Conservation (phyloP, 2,888 invertebrate genomes). For the Agonopterix subpropinquella region DNA sequence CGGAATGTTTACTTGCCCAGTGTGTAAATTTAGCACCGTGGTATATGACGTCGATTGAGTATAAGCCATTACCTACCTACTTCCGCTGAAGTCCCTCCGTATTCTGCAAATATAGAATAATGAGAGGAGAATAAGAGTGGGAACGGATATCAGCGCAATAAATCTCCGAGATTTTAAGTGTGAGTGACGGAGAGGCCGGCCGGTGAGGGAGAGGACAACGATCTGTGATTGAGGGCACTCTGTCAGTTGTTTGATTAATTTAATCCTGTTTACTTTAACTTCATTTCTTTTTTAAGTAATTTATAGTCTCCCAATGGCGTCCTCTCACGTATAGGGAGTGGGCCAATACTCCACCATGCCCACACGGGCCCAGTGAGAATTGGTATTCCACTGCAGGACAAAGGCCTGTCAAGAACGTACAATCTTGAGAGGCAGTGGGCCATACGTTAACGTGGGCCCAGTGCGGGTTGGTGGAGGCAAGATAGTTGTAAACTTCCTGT, state of each 20-base stretch:
- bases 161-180: slow-evolving; percentile 37
- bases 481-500: no score
- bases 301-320: no score
- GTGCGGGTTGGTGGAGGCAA: no score
- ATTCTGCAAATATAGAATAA: slow-evolving; percentile 15
- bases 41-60: slow-evolving; percentile 10
- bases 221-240: slow-evolving; percentile 4
- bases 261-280: not conserved
- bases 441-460: no score
- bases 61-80: slow-evolving; percentile 11
- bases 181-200: slow-evolving; percentile 44
- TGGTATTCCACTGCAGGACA: no score
- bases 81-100: slow-evolving; percentile 18
- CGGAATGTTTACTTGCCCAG: slow-evolving; percentile 18
- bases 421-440: no score
- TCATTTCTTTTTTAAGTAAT: no score
- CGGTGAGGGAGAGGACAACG: slow-evolving; percentile 16
- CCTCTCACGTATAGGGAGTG: no score
- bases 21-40: slow-evolving; percentile 13
- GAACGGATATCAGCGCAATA: slow-evolving; percentile 44
- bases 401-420: no score
- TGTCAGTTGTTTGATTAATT: slow-evolving; percentile 2
- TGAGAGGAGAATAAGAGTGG: slow-evolving; percentile 18
- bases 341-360: no score
- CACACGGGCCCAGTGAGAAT: no score